These are phyloP conservation scores for Philereme vetulata DNA, from an alignment of 2,888 invertebrate species.

Conservation along the genomic window DNA sequence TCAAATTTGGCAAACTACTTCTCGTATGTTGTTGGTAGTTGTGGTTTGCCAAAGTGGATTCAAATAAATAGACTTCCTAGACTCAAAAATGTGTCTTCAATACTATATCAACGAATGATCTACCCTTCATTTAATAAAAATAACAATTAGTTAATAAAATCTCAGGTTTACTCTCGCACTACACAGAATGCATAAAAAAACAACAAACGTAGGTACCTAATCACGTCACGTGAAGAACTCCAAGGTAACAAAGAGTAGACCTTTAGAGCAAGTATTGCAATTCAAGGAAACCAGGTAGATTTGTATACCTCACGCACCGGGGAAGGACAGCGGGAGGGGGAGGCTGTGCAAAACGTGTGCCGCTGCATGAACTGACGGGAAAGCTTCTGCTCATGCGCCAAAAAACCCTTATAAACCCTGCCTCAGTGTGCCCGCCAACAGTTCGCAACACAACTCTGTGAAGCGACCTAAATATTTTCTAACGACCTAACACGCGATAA, in stretches of 20 bases:
- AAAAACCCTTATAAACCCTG: constrained; percentile 57
- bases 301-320: constrained; percentile 12
- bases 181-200: too few species aligned
- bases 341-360: constrained; percentile 53
- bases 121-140: too few species aligned
- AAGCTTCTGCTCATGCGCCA: constrained; percentile 61
- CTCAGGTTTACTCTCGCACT: too few species aligned
- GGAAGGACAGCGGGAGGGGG: constrained; percentile 27
- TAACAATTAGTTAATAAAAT: too few species aligned
- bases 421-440: constrained; percentile 51
- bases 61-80: too few species aligned
- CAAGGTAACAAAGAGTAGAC: not conserved
- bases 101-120: too few species aligned
- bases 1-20: too few species aligned
- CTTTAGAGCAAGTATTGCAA: constrained; percentile 19
- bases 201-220: too few species aligned
- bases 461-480: constrained; percentile 53
- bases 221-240: too few species aligned
- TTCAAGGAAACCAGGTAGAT: constrained; percentile 22
- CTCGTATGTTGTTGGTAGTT: too few species aligned
- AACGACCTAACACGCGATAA: constrained; percentile 44
- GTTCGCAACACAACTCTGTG: constrained; percentile 60
- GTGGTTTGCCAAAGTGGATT: too few species aligned
- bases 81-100: too few species aligned
- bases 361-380: constrained; percentile 47